Conservation (phyloP, 2,888 invertebrate species). For the Gastracanthus pulcherrimus region DNA sequence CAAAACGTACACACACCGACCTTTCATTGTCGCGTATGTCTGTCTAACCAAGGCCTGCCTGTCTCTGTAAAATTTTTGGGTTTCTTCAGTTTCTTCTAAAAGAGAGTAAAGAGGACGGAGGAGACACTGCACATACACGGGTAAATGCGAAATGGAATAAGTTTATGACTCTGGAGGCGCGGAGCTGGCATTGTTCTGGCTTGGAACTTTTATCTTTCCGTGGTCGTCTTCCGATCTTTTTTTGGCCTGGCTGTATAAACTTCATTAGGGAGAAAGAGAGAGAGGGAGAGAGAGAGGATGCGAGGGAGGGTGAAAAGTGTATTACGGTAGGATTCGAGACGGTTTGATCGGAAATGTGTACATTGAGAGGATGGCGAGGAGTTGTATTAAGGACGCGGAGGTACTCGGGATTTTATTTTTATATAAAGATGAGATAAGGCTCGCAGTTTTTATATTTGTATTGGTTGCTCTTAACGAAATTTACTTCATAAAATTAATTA, state of each 20-base stretch:
- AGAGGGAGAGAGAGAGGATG: background rate
- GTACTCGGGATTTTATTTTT: too few relatives aligned
- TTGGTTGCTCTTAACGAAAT: too few relatives aligned
- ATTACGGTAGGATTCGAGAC: background rate
- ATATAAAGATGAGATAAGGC: too few relatives aligned
- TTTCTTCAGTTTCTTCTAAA: too few relatives aligned
- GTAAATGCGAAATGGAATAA: slow-evolving; percentile 21
- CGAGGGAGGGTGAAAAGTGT: background rate
- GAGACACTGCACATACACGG: too few relatives aligned
- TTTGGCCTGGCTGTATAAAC: background rate
- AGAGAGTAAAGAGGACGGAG: too few relatives aligned
- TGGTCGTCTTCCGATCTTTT: background rate
- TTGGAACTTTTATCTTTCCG: slow-evolving; percentile 1
- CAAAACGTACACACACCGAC: background rate
- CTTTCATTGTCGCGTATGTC: background rate
- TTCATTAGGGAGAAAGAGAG: background rate
- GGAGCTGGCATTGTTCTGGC: background rate
- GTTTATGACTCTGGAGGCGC: slow-evolving; percentile 34
- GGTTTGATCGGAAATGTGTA: background rate
- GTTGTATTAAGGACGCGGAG: slow-evolving; percentile 16
- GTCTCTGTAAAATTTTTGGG: background rate
- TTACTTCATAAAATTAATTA: too few relatives aligned
- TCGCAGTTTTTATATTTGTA: too few relatives aligned
- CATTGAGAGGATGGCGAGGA: background rate
- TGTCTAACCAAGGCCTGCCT: background rate